Evolutionary conservation across 1,140 invertebrate genomes (phyloP).

Genomic region (Pseudomyrmex gracilis): DNA sequence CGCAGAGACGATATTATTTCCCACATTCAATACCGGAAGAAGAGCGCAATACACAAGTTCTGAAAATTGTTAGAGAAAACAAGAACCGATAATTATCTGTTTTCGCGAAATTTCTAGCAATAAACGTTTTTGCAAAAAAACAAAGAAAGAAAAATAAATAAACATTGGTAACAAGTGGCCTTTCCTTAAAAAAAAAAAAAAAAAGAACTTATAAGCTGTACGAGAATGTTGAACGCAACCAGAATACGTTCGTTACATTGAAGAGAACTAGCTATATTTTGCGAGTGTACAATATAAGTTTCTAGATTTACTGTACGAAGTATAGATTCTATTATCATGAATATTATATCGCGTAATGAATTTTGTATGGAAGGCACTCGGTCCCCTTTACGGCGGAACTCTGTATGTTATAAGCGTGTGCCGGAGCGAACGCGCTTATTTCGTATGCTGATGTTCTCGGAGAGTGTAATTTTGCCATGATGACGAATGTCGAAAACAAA

Average conservation of each 20-base stretch:
- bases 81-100: not conserved
- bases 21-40: not conserved
- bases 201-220: not conserved
- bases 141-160: not conserved
- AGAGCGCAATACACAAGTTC: slow-evolving; percentile 12
- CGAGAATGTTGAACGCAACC: slow-evolving; percentile 19
- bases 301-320: slow-evolving; percentile 68
- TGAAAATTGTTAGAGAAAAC: not conserved
- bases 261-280: slow-evolving; percentile 63
- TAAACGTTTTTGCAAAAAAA: not conserved
- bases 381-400: slow-evolving; percentile 85
- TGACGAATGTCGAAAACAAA: slow-evolving; percentile 67
- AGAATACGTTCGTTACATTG: slow-evolving; percentile 56
- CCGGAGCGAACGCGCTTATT: slow-evolving; percentile 77
- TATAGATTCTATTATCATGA: slow-evolving; percentile 72
- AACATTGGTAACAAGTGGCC: slow-evolving; percentile 48
- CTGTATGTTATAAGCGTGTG: slow-evolving; percentile 79
- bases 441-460: slow-evolving; percentile 81
- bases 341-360: slow-evolving; percentile 75
- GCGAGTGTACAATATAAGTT: slow-evolving; percentile 75
- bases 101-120: not conserved
- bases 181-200: slow-evolving; percentile 24
- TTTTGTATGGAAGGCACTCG: slow-evolving; percentile 82
- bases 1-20: slow-evolving; percentile 8
- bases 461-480: slow-evolving; percentile 83